Base-by-base conservation (phyloP, 2,797 vertebrate species). In the Ispidina picta region DNA sequence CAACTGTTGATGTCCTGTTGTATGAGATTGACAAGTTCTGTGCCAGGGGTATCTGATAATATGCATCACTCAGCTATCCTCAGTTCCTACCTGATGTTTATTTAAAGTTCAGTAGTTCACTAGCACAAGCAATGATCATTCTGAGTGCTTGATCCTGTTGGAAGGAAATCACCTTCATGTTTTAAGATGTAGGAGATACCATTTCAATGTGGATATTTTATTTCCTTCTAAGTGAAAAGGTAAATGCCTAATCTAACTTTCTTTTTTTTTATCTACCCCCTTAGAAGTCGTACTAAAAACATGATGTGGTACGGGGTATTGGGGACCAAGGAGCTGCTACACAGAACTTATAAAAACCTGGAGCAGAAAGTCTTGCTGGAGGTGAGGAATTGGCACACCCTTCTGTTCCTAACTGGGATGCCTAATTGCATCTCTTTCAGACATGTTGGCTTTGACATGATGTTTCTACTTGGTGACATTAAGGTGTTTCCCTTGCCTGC, bases 221-320 rank as follows among this genome's bases (percentile, higher is more conserved):
- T 65, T 75, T 41, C 19, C 31, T 35, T 75, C 8, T 31, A 25
- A 68, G 31, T 54, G 54, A 83, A 86, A 80, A 72, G 17, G 6
- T 63, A 22, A 82, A 46, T 49, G 26, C 29, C 23, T 62, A 1
- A 71, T 31, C 20, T 77, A 35, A 82, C 9, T 52, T 77, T 44
- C 71, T 26, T n/a, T 88, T 31, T 51, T 83, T 79, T 89, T 35
- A 66, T 90, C 87, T 90, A 9, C 26, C 29, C 31, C 17, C 56
- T 79, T 92, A 98, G 98, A 97, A 99, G 99, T 96, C 98, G 99
- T 31, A 99, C 99, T 28, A 99, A 99, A 97, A 99, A 99, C 97
- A 98, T 99, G 98, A 99, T 99, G 99, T 99, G 99, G 99, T 99
- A 99, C 0, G 99, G 99, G 21, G 99, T 99, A 6, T 92, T 99